These are phyloP conservation scores for Mus caroli DNA, from an alignment of 2,797 vertebrate genomes.

Conservation along the genomic window DNA sequence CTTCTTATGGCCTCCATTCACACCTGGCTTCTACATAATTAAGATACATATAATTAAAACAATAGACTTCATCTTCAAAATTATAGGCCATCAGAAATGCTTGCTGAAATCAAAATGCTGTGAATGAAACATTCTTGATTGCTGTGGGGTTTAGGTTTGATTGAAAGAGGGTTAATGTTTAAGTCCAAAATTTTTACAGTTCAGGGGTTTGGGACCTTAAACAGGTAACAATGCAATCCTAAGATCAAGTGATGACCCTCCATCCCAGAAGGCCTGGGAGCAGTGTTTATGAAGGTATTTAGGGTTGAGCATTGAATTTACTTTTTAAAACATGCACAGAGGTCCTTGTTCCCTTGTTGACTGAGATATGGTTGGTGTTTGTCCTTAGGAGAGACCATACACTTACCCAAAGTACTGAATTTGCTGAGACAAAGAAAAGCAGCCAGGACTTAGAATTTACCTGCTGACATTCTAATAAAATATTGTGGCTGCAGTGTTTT, in stretches of 20 bases:
- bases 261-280: neutral
- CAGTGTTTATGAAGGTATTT: neutral
- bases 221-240: neutral
- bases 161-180: neutral
- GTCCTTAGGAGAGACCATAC: neutral
- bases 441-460: neutral
- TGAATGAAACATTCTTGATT: neutral
- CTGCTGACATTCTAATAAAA: neutral
- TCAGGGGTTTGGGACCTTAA: neutral
- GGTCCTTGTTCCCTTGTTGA: neutral
- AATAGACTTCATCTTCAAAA: neutral
- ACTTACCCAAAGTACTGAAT: neutral
- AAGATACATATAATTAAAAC: neutral
- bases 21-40: neutral
- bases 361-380: neutral
- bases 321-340: neutral
- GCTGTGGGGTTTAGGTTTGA: neutral
- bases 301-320: neutral
- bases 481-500: neutral
- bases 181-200: neutral
- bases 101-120: neutral
- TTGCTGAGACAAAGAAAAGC: neutral
- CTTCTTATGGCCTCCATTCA: neutral
- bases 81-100: neutral
- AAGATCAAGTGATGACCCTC: neutral